Percentiles rank a stretch among this genome's conserved stretches.
Evolutionary conservation across 2,888 invertebrate species (phyloP).

Genomic region (Platycnemis pennipes): DNA sequence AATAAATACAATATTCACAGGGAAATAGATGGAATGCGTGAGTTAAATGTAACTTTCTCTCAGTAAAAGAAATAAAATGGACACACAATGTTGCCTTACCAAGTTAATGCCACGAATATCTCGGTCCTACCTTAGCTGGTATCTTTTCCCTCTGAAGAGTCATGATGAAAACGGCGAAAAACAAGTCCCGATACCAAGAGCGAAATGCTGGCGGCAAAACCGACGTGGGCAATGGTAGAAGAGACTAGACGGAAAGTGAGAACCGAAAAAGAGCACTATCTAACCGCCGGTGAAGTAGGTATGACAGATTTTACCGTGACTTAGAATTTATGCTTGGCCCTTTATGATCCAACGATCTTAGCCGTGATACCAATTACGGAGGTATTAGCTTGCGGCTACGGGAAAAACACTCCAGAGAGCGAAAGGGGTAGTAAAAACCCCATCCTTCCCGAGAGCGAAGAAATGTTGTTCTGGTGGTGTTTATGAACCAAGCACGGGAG

Average conservation of each 20-base stretch:
- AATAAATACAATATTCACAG: too few relatives aligned
- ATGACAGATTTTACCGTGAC: slow-evolving; percentile 65
- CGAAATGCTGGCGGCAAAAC: background rate
- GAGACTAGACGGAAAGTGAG: background rate
- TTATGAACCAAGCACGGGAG: slow-evolving; percentile 50
- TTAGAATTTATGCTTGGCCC: slow-evolving; percentile 65
- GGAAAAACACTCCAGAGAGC: slow-evolving; percentile 49
- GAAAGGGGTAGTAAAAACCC: slow-evolving; percentile 52
- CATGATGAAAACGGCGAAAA: background rate
- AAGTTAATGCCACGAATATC: too few relatives aligned
- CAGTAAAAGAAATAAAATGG: too few relatives aligned
- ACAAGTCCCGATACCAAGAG: background rate
- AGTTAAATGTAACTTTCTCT: too few relatives aligned
- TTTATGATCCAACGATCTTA: slow-evolving; percentile 43
- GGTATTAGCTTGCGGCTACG: slow-evolving; percentile 60
- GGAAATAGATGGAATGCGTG: too few relatives aligned
- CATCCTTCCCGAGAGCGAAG: background rate
- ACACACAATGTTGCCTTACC: too few relatives aligned
- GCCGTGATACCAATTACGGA: slow-evolving; percentile 65
- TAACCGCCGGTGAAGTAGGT: slow-evolving; percentile 59
- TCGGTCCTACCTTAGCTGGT: background rate
- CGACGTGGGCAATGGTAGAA: background rate
- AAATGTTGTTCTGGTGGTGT: slow-evolving; percentile 23
- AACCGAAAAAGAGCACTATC: background rate
- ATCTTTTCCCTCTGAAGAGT: background rate